These are phyloP conservation scores for Pardalotus punctatus DNA, from an alignment of 2,113 vertebrate genomes.

Conservation along the genomic window DNA sequence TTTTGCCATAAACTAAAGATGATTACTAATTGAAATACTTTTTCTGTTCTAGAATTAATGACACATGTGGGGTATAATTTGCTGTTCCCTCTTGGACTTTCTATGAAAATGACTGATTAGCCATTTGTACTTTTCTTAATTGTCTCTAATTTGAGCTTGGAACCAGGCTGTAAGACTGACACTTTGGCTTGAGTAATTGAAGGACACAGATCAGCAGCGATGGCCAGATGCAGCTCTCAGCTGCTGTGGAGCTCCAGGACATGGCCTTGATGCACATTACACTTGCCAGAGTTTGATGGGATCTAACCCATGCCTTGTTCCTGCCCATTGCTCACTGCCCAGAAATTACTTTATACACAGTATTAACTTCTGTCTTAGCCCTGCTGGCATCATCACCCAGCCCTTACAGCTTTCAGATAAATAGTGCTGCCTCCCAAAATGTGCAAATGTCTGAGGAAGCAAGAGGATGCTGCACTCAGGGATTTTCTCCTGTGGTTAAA, in stretches of 20 bases:
- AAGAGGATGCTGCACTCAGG: neutral
- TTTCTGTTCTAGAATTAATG: neutral
- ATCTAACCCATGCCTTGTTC: rapidly evolving
- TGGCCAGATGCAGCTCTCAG: neutral
- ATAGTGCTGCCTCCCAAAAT: neutral
- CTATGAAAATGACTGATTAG: neutral
- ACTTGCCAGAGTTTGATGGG: neutral
- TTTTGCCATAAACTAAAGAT: neutral
- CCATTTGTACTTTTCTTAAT: neutral
- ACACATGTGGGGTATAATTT: neutral
- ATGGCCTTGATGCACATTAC: neutral
- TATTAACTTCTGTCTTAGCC: neutral
- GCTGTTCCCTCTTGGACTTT: neutral
- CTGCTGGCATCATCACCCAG: neutral
- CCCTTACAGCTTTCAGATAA: neutral
- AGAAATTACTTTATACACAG: neutral
- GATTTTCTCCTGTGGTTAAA: neutral
- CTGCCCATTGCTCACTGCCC: neutral
- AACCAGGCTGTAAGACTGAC: neutral
- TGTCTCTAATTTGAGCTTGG: neutral
- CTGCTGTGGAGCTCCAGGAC: neutral
- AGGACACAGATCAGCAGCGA: neutral
- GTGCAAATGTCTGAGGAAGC: neutral
- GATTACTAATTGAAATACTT: neutral
- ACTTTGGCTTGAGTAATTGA: neutral